These are phyloP conservation scores for Ophion ventricosus DNA, from an alignment of 2,888 invertebrate genomes.

Conservation along the genomic window DNA sequence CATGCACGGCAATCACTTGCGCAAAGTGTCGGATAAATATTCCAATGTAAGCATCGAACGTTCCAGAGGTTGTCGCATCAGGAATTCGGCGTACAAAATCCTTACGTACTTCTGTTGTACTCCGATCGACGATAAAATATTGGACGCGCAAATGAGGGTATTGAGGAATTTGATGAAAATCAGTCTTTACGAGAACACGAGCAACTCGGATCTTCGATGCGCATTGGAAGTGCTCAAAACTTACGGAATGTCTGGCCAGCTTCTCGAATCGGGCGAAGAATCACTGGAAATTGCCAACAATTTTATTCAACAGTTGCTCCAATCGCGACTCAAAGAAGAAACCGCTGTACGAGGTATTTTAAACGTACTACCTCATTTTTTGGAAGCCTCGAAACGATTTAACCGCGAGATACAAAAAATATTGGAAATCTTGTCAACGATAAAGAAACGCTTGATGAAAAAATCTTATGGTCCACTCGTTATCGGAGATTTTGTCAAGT, in stretches of 20 bases:
- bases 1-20: constrained; percentile 5
- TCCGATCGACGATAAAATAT: constrained; percentile 64
- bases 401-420: constrained; percentile 51
- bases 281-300: constrained; percentile 75
- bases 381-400: constrained; percentile 49
- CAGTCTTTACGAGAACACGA: constrained; percentile 70
- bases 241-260: constrained; percentile 71
- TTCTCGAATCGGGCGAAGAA: constrained; percentile 70
- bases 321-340: constrained; percentile 76
- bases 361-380: constrained; percentile 76
- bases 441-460: constrained; percentile 9
- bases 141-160: constrained; percentile 69
- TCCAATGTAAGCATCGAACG: constrained; percentile 19
- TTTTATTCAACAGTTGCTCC: constrained; percentile 77
- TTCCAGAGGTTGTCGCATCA: constrained; percentile 67
- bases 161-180: constrained; percentile 74
- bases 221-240: constrained; percentile 79
- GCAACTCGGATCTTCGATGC: constrained; percentile 73
- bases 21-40: not conserved
- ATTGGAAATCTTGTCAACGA: constrained; percentile 47
- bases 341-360: constrained; percentile 78
- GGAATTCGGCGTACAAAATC: constrained; percentile 72
- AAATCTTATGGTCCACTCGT: constrained; percentile 80
- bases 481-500: constrained; percentile 81
- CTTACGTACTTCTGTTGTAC: constrained; percentile 75